These are phyloP conservation scores for Quadriops clusia DNA, from an alignment of 2,888 invertebrate genomes.

Conservation along the genomic window DNA sequence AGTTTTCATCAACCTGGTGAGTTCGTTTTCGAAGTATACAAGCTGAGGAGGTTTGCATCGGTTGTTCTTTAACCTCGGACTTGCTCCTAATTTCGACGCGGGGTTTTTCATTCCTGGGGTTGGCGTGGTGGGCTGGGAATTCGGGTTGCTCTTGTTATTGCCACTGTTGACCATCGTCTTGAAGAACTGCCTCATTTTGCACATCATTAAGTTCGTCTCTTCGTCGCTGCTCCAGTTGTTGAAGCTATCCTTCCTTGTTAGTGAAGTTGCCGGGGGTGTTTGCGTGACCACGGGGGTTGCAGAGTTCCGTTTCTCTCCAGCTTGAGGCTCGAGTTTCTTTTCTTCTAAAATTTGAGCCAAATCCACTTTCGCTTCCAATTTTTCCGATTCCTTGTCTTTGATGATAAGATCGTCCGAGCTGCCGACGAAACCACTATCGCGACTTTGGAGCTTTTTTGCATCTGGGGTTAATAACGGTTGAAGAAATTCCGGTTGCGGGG, in stretches of 20 bases:
- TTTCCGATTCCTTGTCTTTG: conserved; percentile 44
- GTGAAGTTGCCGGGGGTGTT: conserved; percentile 43
- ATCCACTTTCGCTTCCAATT: no score
- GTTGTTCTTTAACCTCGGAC: conserved; percentile 45
- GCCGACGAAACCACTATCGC: conserved; percentile 81
- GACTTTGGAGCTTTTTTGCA: conserved; percentile 63
- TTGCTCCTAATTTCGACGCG: conserved; percentile 39
- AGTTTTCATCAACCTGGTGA: conserved; percentile 84
- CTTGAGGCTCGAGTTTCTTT: conserved; percentile 8
- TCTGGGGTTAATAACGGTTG: conserved; percentile 38
- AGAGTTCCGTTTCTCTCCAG: no score
- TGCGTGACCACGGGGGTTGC: no score
- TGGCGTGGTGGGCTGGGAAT: conserved; percentile 43
- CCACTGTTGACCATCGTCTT: conserved; percentile 74
- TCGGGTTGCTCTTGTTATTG: conserved; percentile 32
- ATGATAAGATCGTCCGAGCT: conserved; percentile 79
- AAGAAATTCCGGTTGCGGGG: conserved; percentile 50
- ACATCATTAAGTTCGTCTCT: conserved; percentile 91
- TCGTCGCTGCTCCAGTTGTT: conserved; percentile 92
- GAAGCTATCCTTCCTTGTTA: conserved; percentile 78
- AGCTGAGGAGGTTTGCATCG: conserved; percentile 73
- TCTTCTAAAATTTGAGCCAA: conserved; percentile 5
- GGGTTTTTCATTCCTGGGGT: conserved; percentile 27
- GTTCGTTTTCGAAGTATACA: conserved; percentile 79
- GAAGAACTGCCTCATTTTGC: conserved; percentile 85